Evolutionary conservation across 1,140 invertebrate genomes (phyloP).

Genomic region (Zaprionus davidi): DNA sequence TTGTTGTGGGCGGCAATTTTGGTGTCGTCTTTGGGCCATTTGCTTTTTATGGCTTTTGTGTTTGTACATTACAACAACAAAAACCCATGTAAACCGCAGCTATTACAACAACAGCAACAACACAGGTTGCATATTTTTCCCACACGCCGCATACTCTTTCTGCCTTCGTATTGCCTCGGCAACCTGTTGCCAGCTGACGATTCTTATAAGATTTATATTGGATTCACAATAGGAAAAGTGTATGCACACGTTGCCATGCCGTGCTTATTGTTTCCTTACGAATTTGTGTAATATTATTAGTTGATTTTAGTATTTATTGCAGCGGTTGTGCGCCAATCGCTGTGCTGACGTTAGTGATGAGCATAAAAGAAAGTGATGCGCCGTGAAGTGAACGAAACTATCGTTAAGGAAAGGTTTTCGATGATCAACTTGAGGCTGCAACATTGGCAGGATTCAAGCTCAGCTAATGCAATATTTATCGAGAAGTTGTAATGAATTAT

Average conservation of each 20-base stretch:
- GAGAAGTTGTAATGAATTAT: not conserved
- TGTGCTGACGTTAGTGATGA: conserved; percentile 13
- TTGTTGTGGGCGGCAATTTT: conserved; percentile 14
- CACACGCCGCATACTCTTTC: conserved; percentile 4
- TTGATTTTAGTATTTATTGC: conserved; percentile 63
- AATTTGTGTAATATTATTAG: conserved; percentile 53
- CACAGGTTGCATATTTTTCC: not conserved
- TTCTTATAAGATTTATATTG: conserved; percentile 16
- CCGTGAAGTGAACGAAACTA: not conserved
- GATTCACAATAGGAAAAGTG: not conserved
- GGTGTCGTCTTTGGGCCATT: conserved; percentile 23
- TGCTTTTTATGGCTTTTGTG: conserved; percentile 18
- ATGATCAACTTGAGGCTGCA: not conserved
- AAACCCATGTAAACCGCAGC: conserved; percentile 15
- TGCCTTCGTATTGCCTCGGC: not conserved
- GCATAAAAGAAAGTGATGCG: conserved; percentile 4
- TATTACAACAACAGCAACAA: not conserved
- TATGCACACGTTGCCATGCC: conserved; percentile 22
- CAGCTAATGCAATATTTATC: not conserved
- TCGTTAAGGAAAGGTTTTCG: not conserved
- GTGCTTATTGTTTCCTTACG: not conserved
- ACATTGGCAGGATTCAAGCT: not conserved
- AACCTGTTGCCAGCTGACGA: conserved; percentile 25
- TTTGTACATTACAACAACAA: conserved; percentile 15
- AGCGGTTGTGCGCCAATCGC: conserved; percentile 22